Conservation (phyloP, 2,888 invertebrate genomes). For the Synergus gifuensis region DNA sequence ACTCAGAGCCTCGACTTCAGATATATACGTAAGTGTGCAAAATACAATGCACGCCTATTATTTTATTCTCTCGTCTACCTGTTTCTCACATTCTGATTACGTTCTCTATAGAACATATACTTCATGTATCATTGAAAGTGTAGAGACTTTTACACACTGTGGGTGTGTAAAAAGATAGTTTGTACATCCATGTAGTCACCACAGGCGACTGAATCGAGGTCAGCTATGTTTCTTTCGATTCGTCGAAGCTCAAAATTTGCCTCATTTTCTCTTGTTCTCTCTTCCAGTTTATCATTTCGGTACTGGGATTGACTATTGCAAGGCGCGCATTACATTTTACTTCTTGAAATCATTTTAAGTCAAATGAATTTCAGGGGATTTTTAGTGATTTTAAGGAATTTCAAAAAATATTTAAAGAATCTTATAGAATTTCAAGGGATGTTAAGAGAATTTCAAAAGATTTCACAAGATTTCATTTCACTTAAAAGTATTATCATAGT, state of each 20-base stretch:
- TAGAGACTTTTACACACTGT: neutral
- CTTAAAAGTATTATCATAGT: too few species aligned
- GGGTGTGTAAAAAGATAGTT: neutral
- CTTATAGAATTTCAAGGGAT: too few species aligned
- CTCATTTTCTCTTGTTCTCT: neutral
- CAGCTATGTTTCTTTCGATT: slow-evolving; percentile 21
- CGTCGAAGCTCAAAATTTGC: slow-evolving; percentile 21
- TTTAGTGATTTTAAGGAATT: too few species aligned
- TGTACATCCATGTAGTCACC: neutral
- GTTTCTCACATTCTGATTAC: slow-evolving; percentile 9
- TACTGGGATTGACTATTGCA: neutral
- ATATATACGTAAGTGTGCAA: slow-evolving; percentile 38
- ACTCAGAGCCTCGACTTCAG: slow-evolving; percentile 22
- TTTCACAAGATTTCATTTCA: too few species aligned
- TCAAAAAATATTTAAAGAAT: too few species aligned
- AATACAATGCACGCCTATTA: slow-evolving; percentile 44
- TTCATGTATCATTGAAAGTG: neutral
- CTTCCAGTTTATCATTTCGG: slow-evolving; percentile 1
- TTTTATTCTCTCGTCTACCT: neutral
- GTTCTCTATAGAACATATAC: slow-evolving; percentile 22
- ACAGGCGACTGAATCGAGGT: slow-evolving; percentile 32
- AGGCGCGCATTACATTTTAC: too few species aligned
- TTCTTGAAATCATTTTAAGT: too few species aligned
- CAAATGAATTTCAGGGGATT: too few species aligned
- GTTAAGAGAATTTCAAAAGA: too few species aligned